Base-by-base conservation (phyloP, 2,797 vertebrate species). In the Gambusia yucatana region DNA sequence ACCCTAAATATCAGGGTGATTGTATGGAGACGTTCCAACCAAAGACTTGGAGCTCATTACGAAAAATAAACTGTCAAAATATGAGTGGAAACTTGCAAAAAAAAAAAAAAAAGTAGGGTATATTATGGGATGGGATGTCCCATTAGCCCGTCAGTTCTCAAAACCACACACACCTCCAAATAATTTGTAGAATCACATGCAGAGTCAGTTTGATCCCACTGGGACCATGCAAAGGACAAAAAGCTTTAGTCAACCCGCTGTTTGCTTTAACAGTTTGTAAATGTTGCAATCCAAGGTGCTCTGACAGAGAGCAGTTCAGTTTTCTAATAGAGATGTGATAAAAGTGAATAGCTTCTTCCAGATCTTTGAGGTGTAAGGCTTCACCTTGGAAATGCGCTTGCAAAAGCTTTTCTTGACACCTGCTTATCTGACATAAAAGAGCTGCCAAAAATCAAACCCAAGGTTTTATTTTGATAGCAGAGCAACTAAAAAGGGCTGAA, bases 401-500 rank as follows among this genome's bases (percentile, higher is more conserved):
- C 50, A 57, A 43, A 39, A 59, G 52, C 39, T 43, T 59, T 41
- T 28, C n/a, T 57, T 57, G 73, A 57, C 73, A 57, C 52, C 50
- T 74, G 52, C 73, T 74, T 74, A 74, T 74, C 41, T 55, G 39
- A 74, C 73, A 57, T 57, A 43, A 74, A 74, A 74, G 50, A 57
- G 14, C 25, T 57, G 52, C 33, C 52, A 74, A 57, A 73, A 55
- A 57, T 73, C 72, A 41, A 75, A 44, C 52, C 39, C n/a, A 44
- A 22, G 14, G 3, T 36, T 63, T 33, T 20, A 33, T 5, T 41
- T 25, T 41, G 36, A 30, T 44, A 30, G 28, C n/a, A 30, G 73
- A 75, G 55, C 39, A 44, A 16, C 39, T 75, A 33, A 61, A 59
- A 59, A 16, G 73, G 36, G n/a, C 39, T 59, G 67, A 78, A 43